phyloP scores from a whole-genome alignment of 2,888 invertebrate genomes.

The Sipha maydis region DNA sequence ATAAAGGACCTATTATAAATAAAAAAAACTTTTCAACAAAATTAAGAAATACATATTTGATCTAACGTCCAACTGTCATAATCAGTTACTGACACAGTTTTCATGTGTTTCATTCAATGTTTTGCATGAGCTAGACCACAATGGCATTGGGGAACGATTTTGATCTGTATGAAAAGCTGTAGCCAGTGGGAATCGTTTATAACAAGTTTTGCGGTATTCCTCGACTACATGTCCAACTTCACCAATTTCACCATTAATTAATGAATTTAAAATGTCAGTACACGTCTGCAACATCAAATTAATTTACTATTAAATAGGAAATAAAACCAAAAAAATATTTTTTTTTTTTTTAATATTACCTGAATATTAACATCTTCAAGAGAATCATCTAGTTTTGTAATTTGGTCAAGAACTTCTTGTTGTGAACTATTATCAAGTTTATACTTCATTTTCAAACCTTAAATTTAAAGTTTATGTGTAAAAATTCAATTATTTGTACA shows the following conservation, averaged over 20 bases:
- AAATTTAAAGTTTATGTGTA: constrained; percentile 24
- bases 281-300: constrained; percentile 75
- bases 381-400: constrained; percentile 71
- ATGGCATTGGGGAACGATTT: constrained; percentile 56
- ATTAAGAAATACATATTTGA: constrained; percentile 59
- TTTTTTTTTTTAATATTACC: constrained; percentile 14
- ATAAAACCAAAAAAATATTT: neutral
- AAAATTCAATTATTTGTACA: neutral
- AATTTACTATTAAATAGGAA: constrained; percentile 39
- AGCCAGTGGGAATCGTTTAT: constrained; percentile 81
- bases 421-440: constrained; percentile 77
- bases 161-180: constrained; percentile 66
- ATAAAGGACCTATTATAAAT: constrained; percentile 56
- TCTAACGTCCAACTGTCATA: constrained; percentile 32
- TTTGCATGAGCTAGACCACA: constrained; percentile 54
- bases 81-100: constrained; percentile 67
- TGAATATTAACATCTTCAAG: constrained; percentile 66
- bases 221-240: constrained; percentile 75
- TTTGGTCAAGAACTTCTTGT: constrained; percentile 74
- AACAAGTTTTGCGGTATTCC: constrained; percentile 79
- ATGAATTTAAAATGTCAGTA: constrained; percentile 80
- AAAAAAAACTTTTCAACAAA: constrained; percentile 57
- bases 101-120: constrained; percentile 66
- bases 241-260: constrained; percentile 85
- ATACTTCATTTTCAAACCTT: constrained; percentile 80